phyloP scores from a whole-genome alignment of 1,140 invertebrate genomes.

The Xylocopa sonorina region DNA sequence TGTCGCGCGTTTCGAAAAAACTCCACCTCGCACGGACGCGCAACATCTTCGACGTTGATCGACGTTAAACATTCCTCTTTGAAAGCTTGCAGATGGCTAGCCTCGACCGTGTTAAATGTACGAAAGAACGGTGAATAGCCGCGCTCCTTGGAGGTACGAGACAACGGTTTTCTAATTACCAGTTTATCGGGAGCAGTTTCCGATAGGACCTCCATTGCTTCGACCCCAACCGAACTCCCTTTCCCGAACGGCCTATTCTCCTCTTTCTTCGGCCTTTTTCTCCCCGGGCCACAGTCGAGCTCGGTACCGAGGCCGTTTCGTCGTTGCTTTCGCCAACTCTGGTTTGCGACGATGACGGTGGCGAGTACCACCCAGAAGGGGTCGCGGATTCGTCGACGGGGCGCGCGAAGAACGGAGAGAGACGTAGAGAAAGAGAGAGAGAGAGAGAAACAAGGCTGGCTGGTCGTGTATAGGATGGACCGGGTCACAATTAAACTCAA shows the following conservation, averaged over 20 bases:
- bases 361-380: slow-evolving; percentile 55
- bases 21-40: not conserved
- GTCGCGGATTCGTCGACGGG: not conserved
- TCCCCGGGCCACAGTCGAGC: slow-evolving; percentile 36
- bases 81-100: slow-evolving; percentile 1
- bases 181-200: slow-evolving; percentile 64
- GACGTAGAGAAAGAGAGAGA: not conserved
- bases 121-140: slow-evolving; percentile 20
- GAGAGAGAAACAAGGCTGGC: not conserved
- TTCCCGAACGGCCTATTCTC: slow-evolving; percentile 21
- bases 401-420: not conserved
- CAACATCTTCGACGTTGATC: not conserved
- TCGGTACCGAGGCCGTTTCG: slow-evolving; percentile 44
- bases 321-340: slow-evolving; percentile 47
- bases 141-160: slow-evolving; percentile 31
- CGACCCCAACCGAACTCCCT: slow-evolving; percentile 11
- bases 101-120: slow-evolving; percentile 20
- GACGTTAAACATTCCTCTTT: not conserved
- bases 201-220: slow-evolving; percentile 49
- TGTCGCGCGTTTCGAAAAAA: not conserved
- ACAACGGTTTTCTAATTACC: slow-evolving; percentile 67
- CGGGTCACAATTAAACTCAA: slow-evolving; percentile 70
- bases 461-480: slow-evolving; percentile 29
- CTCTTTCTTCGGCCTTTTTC: slow-evolving; percentile 48
- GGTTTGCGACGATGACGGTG: slow-evolving; percentile 52